Conservation (phyloP, 1,140 invertebrate genomes). For the Aricia agestis region DNA sequence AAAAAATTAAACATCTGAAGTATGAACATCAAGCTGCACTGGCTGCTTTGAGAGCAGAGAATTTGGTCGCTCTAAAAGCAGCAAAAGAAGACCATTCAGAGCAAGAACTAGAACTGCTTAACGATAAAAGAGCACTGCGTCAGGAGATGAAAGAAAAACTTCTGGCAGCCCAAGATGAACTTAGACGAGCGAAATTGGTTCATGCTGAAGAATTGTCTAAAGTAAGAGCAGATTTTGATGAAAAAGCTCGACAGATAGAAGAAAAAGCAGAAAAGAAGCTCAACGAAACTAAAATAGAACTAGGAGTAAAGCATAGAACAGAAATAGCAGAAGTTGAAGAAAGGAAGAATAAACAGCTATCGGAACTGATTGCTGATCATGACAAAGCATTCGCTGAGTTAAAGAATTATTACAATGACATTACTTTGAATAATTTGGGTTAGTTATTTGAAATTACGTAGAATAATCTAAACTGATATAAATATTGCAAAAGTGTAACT, state of each 20-base stretch:
- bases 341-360: slow-evolving; percentile 91
- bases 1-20: slow-evolving; percentile 94
- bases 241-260: slow-evolving; percentile 86
- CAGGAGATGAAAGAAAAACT: slow-evolving; percentile 85
- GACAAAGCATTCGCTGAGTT: slow-evolving; percentile 91
- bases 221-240: slow-evolving; percentile 83
- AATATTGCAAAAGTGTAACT: too few species aligned
- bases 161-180: slow-evolving; percentile 77
- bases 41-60: slow-evolving; percentile 81
- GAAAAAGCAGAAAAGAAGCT: slow-evolving; percentile 86
- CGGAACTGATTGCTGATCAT: slow-evolving; percentile 87
- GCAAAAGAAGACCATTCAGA: slow-evolving; percentile 78
- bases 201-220: slow-evolving; percentile 80
- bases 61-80: slow-evolving; percentile 65
- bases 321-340: slow-evolving; percentile 93
- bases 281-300: slow-evolving; percentile 82
- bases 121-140: slow-evolving; percentile 87
- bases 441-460: slow-evolving; percentile 4
- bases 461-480: too few species aligned
- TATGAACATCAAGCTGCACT: slow-evolving; percentile 93
- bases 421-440: slow-evolving; percentile 92
- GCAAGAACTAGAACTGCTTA: slow-evolving; percentile 85
- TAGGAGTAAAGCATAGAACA: slow-evolving; percentile 83
- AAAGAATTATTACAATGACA: slow-evolving; percentile 96
- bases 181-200: slow-evolving; percentile 60